Conservation (phyloP, 92 coral and sea anemone genomes). For the Epizoanthus rinbou region DNA sequence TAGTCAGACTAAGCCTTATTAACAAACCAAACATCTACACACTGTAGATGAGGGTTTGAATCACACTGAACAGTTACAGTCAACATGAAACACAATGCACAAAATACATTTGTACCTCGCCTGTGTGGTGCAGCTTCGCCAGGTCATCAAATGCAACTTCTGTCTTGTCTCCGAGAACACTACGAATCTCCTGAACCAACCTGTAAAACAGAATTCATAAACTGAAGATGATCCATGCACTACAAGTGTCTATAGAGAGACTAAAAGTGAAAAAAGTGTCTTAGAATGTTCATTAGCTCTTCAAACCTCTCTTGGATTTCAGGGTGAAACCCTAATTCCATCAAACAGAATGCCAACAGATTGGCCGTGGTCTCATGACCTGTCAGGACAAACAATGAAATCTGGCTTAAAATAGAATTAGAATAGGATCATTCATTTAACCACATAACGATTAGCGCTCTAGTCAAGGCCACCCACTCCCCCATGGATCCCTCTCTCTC, state of each 20-base stretch:
- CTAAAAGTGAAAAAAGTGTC: too few relatives aligned
- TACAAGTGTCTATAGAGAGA: background rate
- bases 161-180: slow-evolving; percentile 13
- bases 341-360: slow-evolving; percentile 51
- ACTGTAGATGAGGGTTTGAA: too few relatives aligned
- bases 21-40: too few relatives aligned
- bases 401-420: too few relatives aligned
- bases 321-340: slow-evolving; percentile 47
- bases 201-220: background rate
- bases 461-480: too few relatives aligned
- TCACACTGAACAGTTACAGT: too few relatives aligned
- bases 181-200: slow-evolving; percentile 25
- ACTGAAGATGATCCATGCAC: background rate
- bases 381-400: background rate
- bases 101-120: slow-evolving; percentile 14
- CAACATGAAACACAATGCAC: background rate
- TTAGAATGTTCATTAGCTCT: too few relatives aligned
- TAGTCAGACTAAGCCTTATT: too few relatives aligned
- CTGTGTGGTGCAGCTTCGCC: slow-evolving; percentile 30
- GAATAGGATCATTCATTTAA: too few relatives aligned
- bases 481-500: too few relatives aligned
- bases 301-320: slow-evolving; percentile 31
- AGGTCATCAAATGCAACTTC: slow-evolving; percentile 28
- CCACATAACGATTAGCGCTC: too few relatives aligned
- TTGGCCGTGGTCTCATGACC: slow-evolving; percentile 72